phyloP scores from a whole-genome alignment of 2,113 vertebrate genomes.

The Phylloscopus trochilus region DNA sequence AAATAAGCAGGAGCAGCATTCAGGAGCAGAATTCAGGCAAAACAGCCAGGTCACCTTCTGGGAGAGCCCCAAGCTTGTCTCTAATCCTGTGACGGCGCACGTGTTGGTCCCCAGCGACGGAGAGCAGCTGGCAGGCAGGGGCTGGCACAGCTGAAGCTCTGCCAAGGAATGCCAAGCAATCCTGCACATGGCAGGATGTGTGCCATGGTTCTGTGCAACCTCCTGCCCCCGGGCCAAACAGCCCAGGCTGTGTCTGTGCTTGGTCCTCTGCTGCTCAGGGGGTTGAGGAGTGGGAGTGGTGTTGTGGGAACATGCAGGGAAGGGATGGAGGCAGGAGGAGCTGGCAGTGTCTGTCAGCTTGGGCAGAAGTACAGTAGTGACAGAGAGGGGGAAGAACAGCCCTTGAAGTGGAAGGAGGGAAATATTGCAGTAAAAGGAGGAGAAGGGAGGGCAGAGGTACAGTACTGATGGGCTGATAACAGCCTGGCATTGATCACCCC shows the following conservation, averaged over 20 bases:
- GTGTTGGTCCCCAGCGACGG: fast-evolving
- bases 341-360: fast-evolving
- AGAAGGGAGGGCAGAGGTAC: background rate
- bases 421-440: background rate
- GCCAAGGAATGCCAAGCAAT: background rate
- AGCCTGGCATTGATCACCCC: background rate
- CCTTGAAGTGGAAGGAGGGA: background rate
- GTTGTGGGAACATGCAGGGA: background rate
- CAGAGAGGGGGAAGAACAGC: background rate
- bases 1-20: background rate
- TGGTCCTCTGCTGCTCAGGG: background rate
- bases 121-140: background rate
- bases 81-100: background rate
- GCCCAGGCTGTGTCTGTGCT: background rate
- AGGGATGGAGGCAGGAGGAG: background rate
- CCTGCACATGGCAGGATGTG: background rate
- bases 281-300: background rate
- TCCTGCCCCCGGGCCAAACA: background rate
- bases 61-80: background rate
- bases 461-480: background rate
- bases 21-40: background rate
- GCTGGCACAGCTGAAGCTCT: background rate
- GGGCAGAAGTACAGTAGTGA: background rate
- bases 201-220: background rate
- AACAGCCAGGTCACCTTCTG: background rate